Conservation (phyloP, 2,797 vertebrate genomes). For the Hydrocynus forskahlii region DNA sequence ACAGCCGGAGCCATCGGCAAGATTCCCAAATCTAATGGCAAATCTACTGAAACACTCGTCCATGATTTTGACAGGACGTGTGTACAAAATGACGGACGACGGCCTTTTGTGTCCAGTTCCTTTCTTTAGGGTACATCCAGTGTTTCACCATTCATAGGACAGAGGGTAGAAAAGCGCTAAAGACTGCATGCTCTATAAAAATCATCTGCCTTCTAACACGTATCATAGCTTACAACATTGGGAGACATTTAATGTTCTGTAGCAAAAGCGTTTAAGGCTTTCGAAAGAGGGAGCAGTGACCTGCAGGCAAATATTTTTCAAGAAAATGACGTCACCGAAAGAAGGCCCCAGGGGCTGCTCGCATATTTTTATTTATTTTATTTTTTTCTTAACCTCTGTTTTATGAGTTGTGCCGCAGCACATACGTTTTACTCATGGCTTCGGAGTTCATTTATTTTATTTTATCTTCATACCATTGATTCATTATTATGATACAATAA, state of each 20-base stretch:
- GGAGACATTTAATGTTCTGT: constrained; percentile 81
- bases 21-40: constrained; percentile 38
- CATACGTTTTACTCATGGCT: constrained; percentile 81
- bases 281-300: constrained; percentile 77
- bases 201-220: constrained; percentile 65
- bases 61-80: constrained; percentile 29
- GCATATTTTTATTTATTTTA: constrained; percentile 53
- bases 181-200: constrained; percentile 46
- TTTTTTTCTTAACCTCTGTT: constrained; percentile 41
- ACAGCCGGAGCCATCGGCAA: constrained; percentile 28
- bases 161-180: constrained; percentile 7
- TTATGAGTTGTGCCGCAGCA: constrained; percentile 64
- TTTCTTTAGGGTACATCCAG: constrained; percentile 18
- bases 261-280: constrained; percentile 78
- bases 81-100: constrained; percentile 26
- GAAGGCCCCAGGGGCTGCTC: constrained; percentile 54
- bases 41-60: constrained; percentile 12
- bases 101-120: not conserved
- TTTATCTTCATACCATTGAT: constrained; percentile 82
- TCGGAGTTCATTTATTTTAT: constrained; percentile 87
- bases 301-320: constrained; percentile 83
- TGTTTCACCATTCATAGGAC: not conserved
- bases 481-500: constrained; percentile 89
- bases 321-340: constrained; percentile 77
- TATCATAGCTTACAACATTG: constrained; percentile 70